These are phyloP conservation scores for Pantherophis alleghaniensis DNA, from an alignment of 2,797 vertebrate genomes.

Conservation along the genomic window DNA sequence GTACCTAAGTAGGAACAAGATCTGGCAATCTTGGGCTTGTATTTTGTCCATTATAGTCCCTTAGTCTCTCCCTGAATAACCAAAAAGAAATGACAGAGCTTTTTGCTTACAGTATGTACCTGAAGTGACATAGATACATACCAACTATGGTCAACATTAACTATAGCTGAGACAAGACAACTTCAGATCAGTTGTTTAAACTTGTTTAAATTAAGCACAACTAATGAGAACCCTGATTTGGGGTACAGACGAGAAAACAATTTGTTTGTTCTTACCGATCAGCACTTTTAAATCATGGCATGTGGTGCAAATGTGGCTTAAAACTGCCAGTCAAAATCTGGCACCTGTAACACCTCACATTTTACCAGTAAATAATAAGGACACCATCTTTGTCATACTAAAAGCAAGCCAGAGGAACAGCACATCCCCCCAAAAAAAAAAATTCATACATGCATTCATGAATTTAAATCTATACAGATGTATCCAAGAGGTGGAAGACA, in stretches of 20 bases:
- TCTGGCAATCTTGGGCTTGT: background rate
- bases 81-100: background rate
- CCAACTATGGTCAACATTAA: background rate
- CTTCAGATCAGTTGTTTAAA: background rate
- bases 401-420: background rate
- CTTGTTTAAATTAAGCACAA: background rate
- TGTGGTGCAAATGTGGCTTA: background rate
- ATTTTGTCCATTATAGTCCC: background rate
- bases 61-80: background rate
- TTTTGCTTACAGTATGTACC: background rate
- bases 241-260: background rate
- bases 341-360: background rate
- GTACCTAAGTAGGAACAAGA: background rate
- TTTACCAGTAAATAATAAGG: background rate
- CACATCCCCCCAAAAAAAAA: background rate
- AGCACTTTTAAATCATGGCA: background rate
- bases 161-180: background rate
- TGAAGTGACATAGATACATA: background rate
- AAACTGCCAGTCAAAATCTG: background rate
- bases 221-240: background rate
- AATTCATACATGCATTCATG: background rate
- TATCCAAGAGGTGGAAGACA: background rate
- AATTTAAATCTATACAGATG: background rate
- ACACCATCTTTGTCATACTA: background rate
- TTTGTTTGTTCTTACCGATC: background rate